These are phyloP conservation scores for Centropyge bicolor DNA, from an alignment of 2,797 vertebrate species.

Conservation along the genomic window DNA sequence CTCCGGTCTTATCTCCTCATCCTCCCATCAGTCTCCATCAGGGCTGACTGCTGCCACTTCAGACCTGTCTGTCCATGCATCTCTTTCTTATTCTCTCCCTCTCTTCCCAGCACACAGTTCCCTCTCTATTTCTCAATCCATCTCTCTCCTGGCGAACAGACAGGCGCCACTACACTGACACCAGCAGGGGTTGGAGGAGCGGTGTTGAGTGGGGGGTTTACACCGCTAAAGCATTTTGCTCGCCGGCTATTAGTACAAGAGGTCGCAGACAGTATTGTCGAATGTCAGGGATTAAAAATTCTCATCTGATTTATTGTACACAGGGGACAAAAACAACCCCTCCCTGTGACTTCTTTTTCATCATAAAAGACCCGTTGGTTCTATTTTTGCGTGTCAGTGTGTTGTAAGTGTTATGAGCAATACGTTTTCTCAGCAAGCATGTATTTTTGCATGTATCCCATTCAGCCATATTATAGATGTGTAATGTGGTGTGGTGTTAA, in stretches of 20 bases:
- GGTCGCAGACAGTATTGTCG: constrained; percentile 15
- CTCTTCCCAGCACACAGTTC: constrained; percentile 49
- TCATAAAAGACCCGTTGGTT: constrained; percentile 25
- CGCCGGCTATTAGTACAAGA: constrained; percentile 57
- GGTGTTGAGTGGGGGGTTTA: constrained; percentile 15
- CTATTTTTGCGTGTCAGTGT: neutral
- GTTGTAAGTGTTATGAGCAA: neutral
- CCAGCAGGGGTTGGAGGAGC: constrained; percentile 20
- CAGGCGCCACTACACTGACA: constrained; percentile 50
- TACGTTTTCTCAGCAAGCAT: neutral
- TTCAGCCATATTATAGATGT: neutral
- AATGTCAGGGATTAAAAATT: constrained; percentile 53
- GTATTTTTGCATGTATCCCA: neutral
- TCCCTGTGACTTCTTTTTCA: constrained; percentile 36
- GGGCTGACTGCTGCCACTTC: constrained; percentile 82
- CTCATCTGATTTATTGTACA: constrained; percentile 51
- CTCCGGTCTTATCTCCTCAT: constrained; percentile 76
- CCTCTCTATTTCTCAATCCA: constrained; percentile 61
- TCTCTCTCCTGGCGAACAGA: constrained; percentile 63
- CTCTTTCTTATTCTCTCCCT: constrained; percentile 72
- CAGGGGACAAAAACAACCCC: constrained; percentile 5
- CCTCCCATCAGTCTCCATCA: constrained; percentile 85
- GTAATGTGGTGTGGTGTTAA: neutral
- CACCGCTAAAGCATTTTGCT: constrained; percentile 42
- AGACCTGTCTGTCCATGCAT: constrained; percentile 80